Evolutionary conservation across 2,113 vertebrate genomes (phyloP).

Genomic region (Cairina moschata): DNA sequence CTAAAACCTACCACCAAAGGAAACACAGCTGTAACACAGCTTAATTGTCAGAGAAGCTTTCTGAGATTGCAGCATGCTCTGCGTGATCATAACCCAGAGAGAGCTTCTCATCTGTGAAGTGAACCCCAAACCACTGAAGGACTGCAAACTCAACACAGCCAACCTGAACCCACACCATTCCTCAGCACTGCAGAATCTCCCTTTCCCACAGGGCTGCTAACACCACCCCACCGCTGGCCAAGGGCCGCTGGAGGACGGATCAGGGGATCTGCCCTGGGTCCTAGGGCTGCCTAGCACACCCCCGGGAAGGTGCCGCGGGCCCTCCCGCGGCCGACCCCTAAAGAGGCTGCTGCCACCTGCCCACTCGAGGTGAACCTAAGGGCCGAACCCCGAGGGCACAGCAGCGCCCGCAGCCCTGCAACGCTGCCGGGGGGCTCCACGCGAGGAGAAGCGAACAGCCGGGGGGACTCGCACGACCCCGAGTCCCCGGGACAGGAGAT

Average conservation of each 20-base stretch:
- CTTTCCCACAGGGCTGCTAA: neutral
- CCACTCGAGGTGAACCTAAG: too few relatives aligned
- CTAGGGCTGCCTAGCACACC: neutral
- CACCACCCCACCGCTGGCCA: accelerated
- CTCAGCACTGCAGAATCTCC: neutral
- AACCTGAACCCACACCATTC: neutral
- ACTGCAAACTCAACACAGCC: neutral
- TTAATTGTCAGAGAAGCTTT: neutral
- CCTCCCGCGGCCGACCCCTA: too few relatives aligned
- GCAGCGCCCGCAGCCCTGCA: too few relatives aligned
- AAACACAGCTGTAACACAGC: accelerated
- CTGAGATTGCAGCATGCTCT: accelerated
- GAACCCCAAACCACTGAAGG: neutral
- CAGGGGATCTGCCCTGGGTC: neutral
- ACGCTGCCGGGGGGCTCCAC: too few relatives aligned
- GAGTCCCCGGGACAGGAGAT: too few relatives aligned
- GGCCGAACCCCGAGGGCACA: too few relatives aligned
- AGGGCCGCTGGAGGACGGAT: neutral
- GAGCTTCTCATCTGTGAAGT: accelerated
- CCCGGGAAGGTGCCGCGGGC: too few relatives aligned
- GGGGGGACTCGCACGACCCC: too few relatives aligned
- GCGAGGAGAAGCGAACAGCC: too few relatives aligned
- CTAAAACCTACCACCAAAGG: neutral
- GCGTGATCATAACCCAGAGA: neutral
- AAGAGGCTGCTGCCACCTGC: too few relatives aligned